These are phyloP conservation scores for Aurelia coerulea DNA, from an alignment of 30 jellyfish, hydroid and myxozoan genomes.

Conservation along the genomic window DNA sequence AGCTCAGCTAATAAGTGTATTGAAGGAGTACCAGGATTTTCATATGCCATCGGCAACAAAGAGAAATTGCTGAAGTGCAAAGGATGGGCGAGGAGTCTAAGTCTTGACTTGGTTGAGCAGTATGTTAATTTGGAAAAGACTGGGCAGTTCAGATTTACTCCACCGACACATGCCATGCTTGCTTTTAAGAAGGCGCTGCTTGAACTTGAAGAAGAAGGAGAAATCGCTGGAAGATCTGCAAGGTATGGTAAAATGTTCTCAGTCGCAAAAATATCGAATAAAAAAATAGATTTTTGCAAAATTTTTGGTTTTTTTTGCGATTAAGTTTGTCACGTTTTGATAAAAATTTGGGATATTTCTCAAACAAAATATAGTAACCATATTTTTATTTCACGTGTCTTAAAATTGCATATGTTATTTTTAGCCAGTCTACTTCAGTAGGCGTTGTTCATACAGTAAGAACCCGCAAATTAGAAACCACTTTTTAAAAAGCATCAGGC, in stretches of 20 bases:
- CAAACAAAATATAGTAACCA: no score
- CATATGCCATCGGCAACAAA: constrained; percentile 74
- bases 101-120: constrained; percentile 92
- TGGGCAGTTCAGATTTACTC: constrained; percentile 94
- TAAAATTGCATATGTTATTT: no score
- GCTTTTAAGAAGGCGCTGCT: constrained; percentile 93
- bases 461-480: no score
- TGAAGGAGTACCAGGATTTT: constrained; percentile 97
- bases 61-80: constrained; percentile 78
- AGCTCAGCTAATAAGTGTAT: constrained; percentile 97
- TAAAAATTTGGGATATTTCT: no score
- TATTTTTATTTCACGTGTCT: no score
- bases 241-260: constrained; percentile 51
- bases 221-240: constrained; percentile 84
- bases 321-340: no score
- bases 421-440: no score
- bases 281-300: no score
- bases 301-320: no score
- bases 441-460: no score
- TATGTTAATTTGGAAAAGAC: constrained; percentile 76
- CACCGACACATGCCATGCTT: constrained; percentile 90
- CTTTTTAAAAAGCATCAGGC: no score
- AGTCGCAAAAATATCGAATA: no score
- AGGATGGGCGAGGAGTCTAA: constrained; percentile 85
- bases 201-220: constrained; percentile 88